Evolutionary conservation across 2,888 invertebrate species (phyloP).

Genomic region (Campoplex capitator): DNA sequence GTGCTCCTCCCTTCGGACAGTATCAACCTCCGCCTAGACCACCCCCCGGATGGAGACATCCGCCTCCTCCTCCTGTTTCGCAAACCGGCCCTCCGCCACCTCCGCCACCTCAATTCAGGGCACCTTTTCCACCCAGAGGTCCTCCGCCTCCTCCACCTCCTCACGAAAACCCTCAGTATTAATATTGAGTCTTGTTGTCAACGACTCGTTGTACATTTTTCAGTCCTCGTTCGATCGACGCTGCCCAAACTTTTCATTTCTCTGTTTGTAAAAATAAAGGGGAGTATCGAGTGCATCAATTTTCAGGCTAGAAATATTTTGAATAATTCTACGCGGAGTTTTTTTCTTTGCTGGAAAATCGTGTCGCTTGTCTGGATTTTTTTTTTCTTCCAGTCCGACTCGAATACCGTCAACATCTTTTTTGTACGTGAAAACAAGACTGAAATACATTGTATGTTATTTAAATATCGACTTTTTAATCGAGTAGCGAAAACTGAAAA

Average conservation of each 20-base stretch:
- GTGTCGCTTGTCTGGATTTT: not conserved
- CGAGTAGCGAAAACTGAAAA: not conserved
- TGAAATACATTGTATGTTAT: not conserved
- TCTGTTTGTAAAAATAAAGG: not conserved
- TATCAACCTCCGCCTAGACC: slow-evolving; percentile 85
- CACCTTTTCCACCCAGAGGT: slow-evolving; percentile 89
- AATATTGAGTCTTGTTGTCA: slow-evolving; percentile 30
- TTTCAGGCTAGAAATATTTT: not conserved
- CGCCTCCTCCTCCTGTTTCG: slow-evolving; percentile 86
- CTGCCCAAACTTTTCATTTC: not conserved
- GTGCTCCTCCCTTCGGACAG: slow-evolving; percentile 79
- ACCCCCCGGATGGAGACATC: slow-evolving; percentile 89
- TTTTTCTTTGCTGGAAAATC: not conserved
- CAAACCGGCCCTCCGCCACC: slow-evolving; percentile 86
- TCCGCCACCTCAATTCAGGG: slow-evolving; percentile 85
- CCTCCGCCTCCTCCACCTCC: slow-evolving; percentile 90
- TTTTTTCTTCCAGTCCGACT: not conserved
- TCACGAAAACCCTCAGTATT: slow-evolving; percentile 79
- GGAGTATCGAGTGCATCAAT: not conserved
- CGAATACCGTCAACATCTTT: not conserved
- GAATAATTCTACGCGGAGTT: not conserved
- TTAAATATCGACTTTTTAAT: not conserved
- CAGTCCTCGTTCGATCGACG: not conserved
- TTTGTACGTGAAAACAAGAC: not conserved
- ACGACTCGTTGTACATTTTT: not conserved